Conservation (phyloP, 2,113 vertebrate genomes). For the Otocyon megalotis region DNA sequence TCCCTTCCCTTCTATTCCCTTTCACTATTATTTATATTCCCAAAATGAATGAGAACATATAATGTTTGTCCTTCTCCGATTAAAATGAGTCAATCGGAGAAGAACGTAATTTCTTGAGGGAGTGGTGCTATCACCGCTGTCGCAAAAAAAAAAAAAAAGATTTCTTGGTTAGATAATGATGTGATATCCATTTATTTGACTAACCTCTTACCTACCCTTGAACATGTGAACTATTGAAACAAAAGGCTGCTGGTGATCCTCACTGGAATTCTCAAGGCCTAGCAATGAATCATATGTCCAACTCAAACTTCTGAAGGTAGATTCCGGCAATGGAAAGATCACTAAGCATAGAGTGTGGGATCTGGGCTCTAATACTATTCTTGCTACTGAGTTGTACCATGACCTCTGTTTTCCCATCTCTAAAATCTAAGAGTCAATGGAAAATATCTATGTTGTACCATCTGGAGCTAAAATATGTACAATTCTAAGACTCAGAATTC, state of each 20-base stretch:
- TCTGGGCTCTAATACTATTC: neutral
- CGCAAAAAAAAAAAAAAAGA: neutral
- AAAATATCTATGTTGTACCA: neutral
- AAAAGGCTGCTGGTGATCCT: neutral
- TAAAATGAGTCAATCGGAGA: too few species aligned
- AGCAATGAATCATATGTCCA: neutral
- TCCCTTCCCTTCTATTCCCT: too few species aligned
- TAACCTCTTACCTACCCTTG: neutral
- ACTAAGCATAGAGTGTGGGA: neutral
- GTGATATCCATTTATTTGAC: neutral
- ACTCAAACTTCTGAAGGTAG: neutral
- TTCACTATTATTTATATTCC: too few species aligned
- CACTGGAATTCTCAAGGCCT: neutral
- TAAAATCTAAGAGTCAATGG: neutral
- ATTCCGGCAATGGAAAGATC: neutral
- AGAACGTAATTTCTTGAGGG: too few species aligned
- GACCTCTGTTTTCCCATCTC: neutral
- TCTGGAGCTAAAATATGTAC: neutral
- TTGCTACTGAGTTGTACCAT: neutral
- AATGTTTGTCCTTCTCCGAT: too few species aligned
- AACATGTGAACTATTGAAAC: neutral
- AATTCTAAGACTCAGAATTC: neutral
- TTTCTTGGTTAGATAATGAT: neutral
- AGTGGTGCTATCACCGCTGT: too few species aligned
- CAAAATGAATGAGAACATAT: too few species aligned